Conservation (phyloP, 2,888 invertebrate genomes). For the Apamea crenata region DNA sequence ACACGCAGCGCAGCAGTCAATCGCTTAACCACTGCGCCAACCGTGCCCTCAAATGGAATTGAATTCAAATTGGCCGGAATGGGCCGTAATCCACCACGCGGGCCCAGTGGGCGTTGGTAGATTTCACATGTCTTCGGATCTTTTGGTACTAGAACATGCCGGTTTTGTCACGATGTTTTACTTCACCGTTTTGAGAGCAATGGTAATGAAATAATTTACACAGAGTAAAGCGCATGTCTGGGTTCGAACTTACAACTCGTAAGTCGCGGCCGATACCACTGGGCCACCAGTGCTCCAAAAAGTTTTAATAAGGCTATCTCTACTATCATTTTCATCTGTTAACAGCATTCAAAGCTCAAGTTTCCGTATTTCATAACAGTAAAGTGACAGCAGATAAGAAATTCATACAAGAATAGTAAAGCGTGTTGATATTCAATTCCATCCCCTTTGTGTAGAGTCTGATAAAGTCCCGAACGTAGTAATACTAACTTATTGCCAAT, state of each 20-base stretch:
- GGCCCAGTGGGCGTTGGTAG: no score
- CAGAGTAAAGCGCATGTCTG: not conserved
- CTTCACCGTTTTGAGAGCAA: no score
- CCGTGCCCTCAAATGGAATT: no score
- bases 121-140: no score
- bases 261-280: not conserved
- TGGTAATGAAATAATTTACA: not conserved
- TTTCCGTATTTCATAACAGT: conserved; percentile 16
- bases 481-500: conserved; percentile 64
- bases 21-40: no score
- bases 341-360: not conserved
- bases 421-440: conserved; percentile 62
- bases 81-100: no score
- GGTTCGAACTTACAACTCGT: not conserved
- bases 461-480: conserved; percentile 58
- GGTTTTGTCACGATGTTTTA: no score
- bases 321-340: not conserved
- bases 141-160: no score
- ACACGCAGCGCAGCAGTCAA: no score
- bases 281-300: not conserved
- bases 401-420: conserved; percentile 59
- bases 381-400: conserved; percentile 50
- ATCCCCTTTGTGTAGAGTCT: conserved; percentile 57
- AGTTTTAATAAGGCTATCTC: not conserved
- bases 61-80: no score